A percentile compares a stretch with the other conserved stretches of the same genome.
These are phyloP conservation scores for Eupeodes latifasciatus DNA, from an alignment of 2,888 invertebrate genomes.

Conservation along the genomic window DNA sequence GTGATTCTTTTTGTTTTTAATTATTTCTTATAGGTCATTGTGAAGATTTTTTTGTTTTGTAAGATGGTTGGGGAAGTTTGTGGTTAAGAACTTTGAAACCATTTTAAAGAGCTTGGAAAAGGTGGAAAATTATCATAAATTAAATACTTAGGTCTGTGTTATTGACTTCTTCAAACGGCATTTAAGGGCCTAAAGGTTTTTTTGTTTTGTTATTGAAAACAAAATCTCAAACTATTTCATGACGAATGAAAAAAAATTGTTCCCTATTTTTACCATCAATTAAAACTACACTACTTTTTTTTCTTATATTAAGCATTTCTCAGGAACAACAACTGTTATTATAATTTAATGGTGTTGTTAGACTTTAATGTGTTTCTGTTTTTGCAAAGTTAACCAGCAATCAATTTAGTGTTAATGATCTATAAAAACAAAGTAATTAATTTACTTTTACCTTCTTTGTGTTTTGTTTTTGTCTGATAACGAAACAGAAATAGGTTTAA, in stretches of 20 bases:
- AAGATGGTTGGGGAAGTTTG: too few species aligned
- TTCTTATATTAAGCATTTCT: not conserved
- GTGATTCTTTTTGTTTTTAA: too few species aligned
- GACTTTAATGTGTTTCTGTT: not conserved
- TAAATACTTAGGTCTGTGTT: conserved; percentile 4
- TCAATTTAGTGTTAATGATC: not conserved
- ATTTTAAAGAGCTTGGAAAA: not conserved
- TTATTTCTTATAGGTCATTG: too few species aligned
- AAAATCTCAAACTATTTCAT: too few species aligned
- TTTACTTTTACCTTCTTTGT: too few species aligned
- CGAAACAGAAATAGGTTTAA: too few species aligned
- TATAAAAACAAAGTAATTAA: not conserved
- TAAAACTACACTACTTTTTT: not conserved
- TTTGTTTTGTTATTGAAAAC: too few species aligned
- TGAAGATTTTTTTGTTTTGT: too few species aligned
- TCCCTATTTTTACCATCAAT: too few species aligned
- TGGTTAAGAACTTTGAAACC: not conserved
- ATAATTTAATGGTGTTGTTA: not conserved
- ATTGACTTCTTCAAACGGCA: conserved; percentile 17
- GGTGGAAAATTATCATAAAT: not conserved
- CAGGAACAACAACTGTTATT: not conserved
- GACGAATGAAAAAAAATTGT: too few species aligned
- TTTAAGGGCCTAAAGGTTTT: not conserved
- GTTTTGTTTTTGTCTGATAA: too few species aligned
- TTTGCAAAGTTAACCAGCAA: not conserved